These are phyloP conservation scores for Caenorhabditis briggsae DNA, from an alignment of 1,140 invertebrate species.

Conservation along the genomic window DNA sequence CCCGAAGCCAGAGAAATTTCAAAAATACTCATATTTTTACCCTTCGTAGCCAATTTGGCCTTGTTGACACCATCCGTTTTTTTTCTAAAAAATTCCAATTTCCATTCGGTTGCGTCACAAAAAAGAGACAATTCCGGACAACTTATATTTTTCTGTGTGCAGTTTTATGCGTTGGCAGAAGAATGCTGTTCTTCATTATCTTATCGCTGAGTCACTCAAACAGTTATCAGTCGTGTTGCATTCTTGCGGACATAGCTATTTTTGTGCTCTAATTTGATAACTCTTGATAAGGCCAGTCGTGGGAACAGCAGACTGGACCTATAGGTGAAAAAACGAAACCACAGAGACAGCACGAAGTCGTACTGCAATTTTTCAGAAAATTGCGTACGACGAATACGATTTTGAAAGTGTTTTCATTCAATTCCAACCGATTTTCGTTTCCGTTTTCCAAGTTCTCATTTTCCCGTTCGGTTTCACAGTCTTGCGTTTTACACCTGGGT, in stretches of 20 bases:
- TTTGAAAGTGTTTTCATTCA: too few relatives aligned
- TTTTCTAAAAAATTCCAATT: not conserved
- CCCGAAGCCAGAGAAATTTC: not conserved
- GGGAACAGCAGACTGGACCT: too few relatives aligned
- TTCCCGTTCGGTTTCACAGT: too few relatives aligned
- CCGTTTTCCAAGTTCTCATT: too few relatives aligned
- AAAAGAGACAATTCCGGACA: not conserved
- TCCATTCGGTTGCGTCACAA: not conserved
- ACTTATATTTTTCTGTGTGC: not conserved
- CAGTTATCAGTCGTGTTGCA: not conserved
- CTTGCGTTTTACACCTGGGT: too few relatives aligned
- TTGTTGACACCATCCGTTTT: conserved; percentile 46
- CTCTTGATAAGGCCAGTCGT: too few relatives aligned
- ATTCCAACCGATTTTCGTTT: too few relatives aligned
- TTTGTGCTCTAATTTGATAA: not conserved
- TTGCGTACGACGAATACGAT: too few relatives aligned
- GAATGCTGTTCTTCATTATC: not conserved
- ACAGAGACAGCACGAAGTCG: too few relatives aligned
- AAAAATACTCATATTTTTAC: conserved; percentile 11
- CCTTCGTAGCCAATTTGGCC: conserved; percentile 25
- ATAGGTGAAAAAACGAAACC: too few relatives aligned
- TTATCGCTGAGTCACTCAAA: not conserved
- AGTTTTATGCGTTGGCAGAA: too few relatives aligned
- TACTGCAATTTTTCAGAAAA: too few relatives aligned
- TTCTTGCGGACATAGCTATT: not conserved